A percentile compares a stretch with the other conserved stretches of the same genome.
Evolutionary conservation across 2,797 vertebrate genomes (phyloP).

Genomic region (Bradypus variegatus): DNA sequence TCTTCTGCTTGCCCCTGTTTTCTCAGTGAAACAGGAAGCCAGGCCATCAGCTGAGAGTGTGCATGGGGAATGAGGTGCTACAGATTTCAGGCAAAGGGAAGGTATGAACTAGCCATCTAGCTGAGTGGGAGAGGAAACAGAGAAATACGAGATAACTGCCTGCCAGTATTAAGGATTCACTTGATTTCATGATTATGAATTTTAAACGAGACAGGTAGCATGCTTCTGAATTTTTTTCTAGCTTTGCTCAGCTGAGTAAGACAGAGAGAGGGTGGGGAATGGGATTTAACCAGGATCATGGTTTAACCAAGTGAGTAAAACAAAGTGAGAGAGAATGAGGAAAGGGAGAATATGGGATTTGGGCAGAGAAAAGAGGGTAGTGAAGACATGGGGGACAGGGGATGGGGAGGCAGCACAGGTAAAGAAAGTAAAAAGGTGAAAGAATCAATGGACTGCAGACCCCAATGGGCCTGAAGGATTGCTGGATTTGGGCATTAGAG

Average conservation of each 20-base stretch:
- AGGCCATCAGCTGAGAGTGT: neutral
- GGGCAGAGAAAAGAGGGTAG: neutral
- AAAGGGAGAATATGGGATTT: neutral
- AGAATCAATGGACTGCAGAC: neutral
- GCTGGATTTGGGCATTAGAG: neutral
- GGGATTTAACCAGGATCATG: neutral
- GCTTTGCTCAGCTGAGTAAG: neutral
- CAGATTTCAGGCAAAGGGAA: neutral
- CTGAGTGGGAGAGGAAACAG: neutral
- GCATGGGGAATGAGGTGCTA: neutral
- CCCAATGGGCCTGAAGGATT: neutral
- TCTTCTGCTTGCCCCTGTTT: neutral
- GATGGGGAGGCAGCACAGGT: too few species aligned
- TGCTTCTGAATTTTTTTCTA: neutral
- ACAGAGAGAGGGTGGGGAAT: neutral
- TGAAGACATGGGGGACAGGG: neutral
- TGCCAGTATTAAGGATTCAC: neutral
- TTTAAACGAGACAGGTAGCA: neutral
- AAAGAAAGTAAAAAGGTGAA: neutral
- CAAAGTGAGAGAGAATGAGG: neutral
- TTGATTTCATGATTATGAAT: neutral
- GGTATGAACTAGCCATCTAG: neutral
- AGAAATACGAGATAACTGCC: fast-evolving
- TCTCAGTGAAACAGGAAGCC: neutral
- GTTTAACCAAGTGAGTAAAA: neutral